Evolutionary conservation across 1,140 invertebrate genomes (phyloP).

Genomic region (Eumeta japonica): DNA sequence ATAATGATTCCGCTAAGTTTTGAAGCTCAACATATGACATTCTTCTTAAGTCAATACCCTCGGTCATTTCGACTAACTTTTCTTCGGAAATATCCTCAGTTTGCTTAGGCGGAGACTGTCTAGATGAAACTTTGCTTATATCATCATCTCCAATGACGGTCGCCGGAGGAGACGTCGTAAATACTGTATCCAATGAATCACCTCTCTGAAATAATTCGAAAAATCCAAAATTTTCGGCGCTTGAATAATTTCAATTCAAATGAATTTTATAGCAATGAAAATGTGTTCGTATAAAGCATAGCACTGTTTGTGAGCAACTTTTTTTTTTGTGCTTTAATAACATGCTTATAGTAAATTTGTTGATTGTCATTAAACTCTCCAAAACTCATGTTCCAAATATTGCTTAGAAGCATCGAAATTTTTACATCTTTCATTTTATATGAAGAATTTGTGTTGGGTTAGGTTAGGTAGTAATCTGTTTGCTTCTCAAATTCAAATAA

Average conservation of each 20-base stretch:
- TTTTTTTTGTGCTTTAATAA: too few species aligned
- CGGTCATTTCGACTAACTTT: slow-evolving; percentile 36
- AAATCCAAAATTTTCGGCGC: background rate
- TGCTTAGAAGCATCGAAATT: too few species aligned
- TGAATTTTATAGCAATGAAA: slow-evolving; percentile 1
- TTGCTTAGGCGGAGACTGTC: slow-evolving; percentile 8
- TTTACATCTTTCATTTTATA: too few species aligned
- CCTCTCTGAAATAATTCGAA: slow-evolving; percentile 56
- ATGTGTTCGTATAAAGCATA: too few species aligned
- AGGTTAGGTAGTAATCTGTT: too few species aligned
- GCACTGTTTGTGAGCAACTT: too few species aligned
- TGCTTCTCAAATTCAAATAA: too few species aligned
- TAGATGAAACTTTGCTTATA: slow-evolving; percentile 12
- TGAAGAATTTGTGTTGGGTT: too few species aligned
- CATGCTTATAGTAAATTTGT: too few species aligned
- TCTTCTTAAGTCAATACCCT: slow-evolving; percentile 37
- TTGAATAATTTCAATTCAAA: background rate
- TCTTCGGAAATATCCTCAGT: slow-evolving; percentile 36
- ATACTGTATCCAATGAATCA: slow-evolving; percentile 61
- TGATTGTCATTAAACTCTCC: too few species aligned
- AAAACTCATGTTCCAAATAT: too few species aligned
- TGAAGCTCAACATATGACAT: slow-evolving; percentile 43
- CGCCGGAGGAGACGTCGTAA: slow-evolving; percentile 58
- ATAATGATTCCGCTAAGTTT: slow-evolving; percentile 37
- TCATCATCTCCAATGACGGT: slow-evolving; percentile 28